These are phyloP conservation scores for Drosophila repletoides DNA, from an alignment of 1,140 invertebrate genomes.

Conservation along the genomic window DNA sequence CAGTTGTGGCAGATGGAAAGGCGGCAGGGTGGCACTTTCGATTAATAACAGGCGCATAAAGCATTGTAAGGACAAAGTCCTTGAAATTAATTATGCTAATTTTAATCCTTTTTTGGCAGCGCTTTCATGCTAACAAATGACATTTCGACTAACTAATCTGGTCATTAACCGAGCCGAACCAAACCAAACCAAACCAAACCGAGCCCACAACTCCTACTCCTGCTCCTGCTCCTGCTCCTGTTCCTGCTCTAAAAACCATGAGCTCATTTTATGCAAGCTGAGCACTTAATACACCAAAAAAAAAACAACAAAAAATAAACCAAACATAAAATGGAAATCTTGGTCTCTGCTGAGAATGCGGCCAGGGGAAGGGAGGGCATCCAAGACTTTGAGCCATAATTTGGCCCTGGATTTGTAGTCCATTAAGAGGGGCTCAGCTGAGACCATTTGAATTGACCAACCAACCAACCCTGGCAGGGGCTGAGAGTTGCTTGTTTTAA, in stretches of 20 bases:
- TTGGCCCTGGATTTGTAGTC: constrained; percentile 45
- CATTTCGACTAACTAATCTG: constrained; percentile 58
- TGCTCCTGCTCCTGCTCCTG: not conserved
- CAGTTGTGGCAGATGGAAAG: not conserved
- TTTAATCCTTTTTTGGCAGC: constrained; percentile 60
- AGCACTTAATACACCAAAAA: constrained; percentile 34
- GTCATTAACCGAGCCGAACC: constrained; percentile 47
- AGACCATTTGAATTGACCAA: constrained; percentile 23
- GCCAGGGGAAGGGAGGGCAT: not conserved
- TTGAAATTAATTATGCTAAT: constrained; percentile 68
- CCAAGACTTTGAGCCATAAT: constrained; percentile 41
- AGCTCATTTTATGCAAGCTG: constrained; percentile 37
- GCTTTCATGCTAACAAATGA: constrained; percentile 55
- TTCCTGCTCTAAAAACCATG: not conserved
- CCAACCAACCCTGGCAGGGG: not conserved
- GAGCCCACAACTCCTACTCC: not conserved
- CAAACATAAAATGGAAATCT: constrained; percentile 30
- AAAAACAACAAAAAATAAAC: constrained; percentile 8
- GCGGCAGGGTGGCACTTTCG: constrained; percentile 26
- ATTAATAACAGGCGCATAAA: constrained; percentile 51
- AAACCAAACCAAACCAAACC: constrained; percentile 9
- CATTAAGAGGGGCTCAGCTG: constrained; percentile 35
- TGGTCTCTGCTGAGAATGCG: not conserved
- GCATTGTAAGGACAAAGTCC: constrained; percentile 29
- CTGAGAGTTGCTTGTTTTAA: not conserved